phyloP scores from a whole-genome alignment of 2,113 vertebrate genomes.

The Cyanoderma ruficeps region DNA sequence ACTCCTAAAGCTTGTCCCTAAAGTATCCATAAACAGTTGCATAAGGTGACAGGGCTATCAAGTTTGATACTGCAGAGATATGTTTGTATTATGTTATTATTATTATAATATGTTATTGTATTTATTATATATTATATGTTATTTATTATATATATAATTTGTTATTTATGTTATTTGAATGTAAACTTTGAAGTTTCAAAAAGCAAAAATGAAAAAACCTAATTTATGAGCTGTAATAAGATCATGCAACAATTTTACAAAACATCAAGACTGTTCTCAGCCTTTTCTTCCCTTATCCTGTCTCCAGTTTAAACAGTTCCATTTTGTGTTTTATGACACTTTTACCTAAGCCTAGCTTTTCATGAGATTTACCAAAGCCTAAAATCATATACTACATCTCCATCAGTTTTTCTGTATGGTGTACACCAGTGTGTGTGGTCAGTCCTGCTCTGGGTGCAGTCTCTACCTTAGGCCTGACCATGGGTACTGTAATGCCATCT shows the following conservation, averaged over 20 bases:
- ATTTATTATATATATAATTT: background rate
- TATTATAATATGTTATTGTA: background rate
- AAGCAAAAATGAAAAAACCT: background rate
- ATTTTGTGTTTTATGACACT: background rate
- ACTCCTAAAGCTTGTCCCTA: background rate
- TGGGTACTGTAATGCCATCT: background rate
- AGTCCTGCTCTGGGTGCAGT: background rate
- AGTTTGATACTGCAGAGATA: background rate
- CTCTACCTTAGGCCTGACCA: accelerated
- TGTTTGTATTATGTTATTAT: background rate
- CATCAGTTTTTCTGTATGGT: accelerated
- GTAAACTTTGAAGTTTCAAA: background rate
- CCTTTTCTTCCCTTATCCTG: background rate
- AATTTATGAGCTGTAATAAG: background rate
- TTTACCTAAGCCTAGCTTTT: background rate
- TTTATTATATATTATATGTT: background rate
- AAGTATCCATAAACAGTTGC: background rate
- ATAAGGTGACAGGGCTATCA: background rate
- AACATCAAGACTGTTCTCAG: background rate
- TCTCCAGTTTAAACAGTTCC: background rate
- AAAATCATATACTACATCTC: background rate
- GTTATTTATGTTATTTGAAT: background rate
- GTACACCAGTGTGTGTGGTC: accelerated
- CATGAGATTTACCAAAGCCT: background rate
- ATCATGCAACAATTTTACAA: background rate